A percentile compares a stretch with the other conserved stretches of the same genome.
phyloP scores from a whole-genome alignment of 2,888 invertebrate species.

The Apantesis nais region DNA sequence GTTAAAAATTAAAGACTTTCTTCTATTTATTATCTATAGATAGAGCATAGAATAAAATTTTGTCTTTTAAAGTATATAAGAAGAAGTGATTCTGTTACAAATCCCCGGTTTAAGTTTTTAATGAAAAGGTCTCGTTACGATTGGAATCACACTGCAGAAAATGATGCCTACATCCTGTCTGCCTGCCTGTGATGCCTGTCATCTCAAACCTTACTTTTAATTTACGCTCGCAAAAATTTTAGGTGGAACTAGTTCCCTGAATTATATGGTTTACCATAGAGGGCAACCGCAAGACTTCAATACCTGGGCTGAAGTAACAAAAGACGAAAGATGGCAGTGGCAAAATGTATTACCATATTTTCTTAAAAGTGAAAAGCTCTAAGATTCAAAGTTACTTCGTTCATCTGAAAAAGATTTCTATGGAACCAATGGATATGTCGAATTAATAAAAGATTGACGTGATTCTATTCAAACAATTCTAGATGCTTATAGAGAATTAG shows the following conservation, averaged over 20 bases:
- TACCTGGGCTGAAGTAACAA: conserved; percentile 47
- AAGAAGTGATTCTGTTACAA: conserved; percentile 39
- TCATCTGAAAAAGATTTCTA: conserved; percentile 42
- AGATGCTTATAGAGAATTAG: conserved; percentile 67
- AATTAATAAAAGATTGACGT: conserved; percentile 44
- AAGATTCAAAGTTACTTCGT: conserved; percentile 38
- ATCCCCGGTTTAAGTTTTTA: conserved; percentile 49
- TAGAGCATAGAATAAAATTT: too few relatives aligned
- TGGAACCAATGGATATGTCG: conserved; percentile 46
- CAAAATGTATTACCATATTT: conserved; percentile 54
- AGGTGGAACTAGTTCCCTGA: conserved; percentile 60
- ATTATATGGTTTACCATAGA: conserved; percentile 55
- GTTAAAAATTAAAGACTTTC: too few relatives aligned
- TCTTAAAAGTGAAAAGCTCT: conserved; percentile 51
- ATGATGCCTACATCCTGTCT: conserved; percentile 45
- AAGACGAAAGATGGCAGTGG: conserved; percentile 58
- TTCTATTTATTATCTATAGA: too few relatives aligned
- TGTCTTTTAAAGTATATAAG: not conserved
- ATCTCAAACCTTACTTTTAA: conserved; percentile 37
- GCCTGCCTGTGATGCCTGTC: conserved; percentile 40
- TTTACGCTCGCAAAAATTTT: conserved; percentile 59
- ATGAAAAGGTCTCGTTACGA: conserved; percentile 48
- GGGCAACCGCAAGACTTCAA: conserved; percentile 57
- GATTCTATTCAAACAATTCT: conserved; percentile 42
- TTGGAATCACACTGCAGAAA: conserved; percentile 58